Conservation (phyloP, 2,888 invertebrate genomes). For the Pogonocherus hispidulus region DNA sequence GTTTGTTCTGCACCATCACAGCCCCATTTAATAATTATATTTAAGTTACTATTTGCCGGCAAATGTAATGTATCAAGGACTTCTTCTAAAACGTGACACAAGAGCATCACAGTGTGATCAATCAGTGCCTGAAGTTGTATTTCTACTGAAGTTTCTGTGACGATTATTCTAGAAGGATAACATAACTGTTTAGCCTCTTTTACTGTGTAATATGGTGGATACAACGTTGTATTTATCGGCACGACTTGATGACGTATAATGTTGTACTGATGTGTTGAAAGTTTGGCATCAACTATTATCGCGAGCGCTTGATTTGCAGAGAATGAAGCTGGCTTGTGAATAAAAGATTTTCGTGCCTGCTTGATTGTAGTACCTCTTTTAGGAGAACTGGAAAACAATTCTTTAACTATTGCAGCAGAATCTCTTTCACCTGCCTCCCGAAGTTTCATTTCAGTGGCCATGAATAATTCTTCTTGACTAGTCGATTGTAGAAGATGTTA, state of each 20-base stretch:
- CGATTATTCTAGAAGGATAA: constrained; percentile 2
- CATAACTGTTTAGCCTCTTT: constrained; percentile 5
- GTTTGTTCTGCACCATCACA: constrained; percentile 10
- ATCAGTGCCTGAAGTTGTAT: neutral
- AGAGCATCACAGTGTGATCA: neutral
- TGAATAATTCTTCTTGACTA: neutral
- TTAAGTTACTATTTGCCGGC: neutral
- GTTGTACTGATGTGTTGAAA: constrained; percentile 10
- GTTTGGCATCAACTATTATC: constrained; percentile 4
- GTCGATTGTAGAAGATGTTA: neutral
- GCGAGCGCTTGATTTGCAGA: constrained; percentile 13
- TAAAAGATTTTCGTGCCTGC: neutral
- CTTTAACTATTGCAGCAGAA: constrained; percentile 13
- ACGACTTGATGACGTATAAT: neutral
- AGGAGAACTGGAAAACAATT: neutral
- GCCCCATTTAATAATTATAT: constrained; percentile 13
- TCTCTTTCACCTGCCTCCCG: neutral
- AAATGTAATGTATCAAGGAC: constrained; percentile 1
- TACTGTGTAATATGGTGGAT: constrained; percentile 10
- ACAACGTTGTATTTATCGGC: neutral
- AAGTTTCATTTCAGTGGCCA: neutral
- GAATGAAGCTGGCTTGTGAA: neutral
- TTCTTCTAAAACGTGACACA: neutral
- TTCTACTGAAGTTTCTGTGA: constrained; percentile 3
- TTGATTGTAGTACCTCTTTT: neutral